Base-by-base conservation (phyloP, 1,140 invertebrate genomes). In the Musca vetustissima region DNA sequence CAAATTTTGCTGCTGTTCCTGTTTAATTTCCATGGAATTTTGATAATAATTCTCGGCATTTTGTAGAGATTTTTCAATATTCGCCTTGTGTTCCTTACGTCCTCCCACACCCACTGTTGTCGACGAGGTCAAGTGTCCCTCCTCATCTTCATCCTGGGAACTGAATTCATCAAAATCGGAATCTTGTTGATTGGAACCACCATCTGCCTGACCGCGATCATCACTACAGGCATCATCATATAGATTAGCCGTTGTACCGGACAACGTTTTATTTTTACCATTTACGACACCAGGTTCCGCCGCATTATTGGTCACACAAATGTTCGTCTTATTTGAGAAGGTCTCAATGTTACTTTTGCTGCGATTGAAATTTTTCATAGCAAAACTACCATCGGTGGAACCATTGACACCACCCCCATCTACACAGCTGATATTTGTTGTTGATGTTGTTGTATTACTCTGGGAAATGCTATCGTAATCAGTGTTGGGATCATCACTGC, bases 91-190 rank as follows among this genome's bases (percentile, higher is more conserved):
- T 52, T 64, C 67, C 28, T 70, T 68, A 52, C 64, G 70, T 22
- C 49, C 43, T 13, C 55, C 14, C 14, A 15, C 24, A n/a, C 48
- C 48, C 9, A 70, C 28, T 6, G 53, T 50, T 59, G 68, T 22
- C 1, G n/a, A 36, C 6, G 36, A 19, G 1, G 25, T 28, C 15
- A 28, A n/a, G 0, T 52, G 49, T 15, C 53, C 9, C 52, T 72
- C 70, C 25, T 74, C 75, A 21, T 75, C 82, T 53, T 84, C 85
- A 75, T 89, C 89, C 82, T 91, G 88, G 43, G 89, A 91, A 48
- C 89, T 91, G 76, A 92, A 92, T 77, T 92, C 90, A 82, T 92
- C 90, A 78, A 91, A 91, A 81, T 92, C 91, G 71, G 90, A 91
- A 76, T 93, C 91, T 68, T 90, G 90, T 78, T 92, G 90, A 76